phyloP scores from a whole-genome alignment of 2,797 vertebrate species.

The Enteromius unitaeniatus region DNA sequence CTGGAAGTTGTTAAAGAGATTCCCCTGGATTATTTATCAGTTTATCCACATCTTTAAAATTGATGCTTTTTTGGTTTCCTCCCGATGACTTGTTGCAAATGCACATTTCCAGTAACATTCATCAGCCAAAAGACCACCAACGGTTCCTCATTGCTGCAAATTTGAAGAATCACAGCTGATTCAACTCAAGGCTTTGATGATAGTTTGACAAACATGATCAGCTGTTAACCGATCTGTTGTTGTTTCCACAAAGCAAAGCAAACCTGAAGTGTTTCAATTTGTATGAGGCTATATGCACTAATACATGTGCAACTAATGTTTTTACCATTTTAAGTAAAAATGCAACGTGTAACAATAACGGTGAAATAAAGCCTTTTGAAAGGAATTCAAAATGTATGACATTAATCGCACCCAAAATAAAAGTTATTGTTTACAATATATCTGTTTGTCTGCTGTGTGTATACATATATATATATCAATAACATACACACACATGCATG shows the following conservation, averaged over 20 bases:
- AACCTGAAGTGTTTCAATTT: background rate
- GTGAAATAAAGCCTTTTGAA: background rate
- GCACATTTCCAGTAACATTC: background rate
- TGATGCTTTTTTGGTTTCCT: background rate
- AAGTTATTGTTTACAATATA: no score
- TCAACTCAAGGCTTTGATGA: slow-evolving; percentile 6
- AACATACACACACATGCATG: no score
- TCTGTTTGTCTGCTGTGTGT: no score
- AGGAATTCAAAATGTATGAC: background rate
- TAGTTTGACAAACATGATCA: slow-evolving; percentile 13
- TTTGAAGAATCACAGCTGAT: background rate
- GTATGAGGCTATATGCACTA: background rate
- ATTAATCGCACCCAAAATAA: no score
- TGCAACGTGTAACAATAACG: background rate
- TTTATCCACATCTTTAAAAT: background rate
- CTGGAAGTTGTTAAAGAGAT: background rate
- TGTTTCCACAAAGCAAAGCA: background rate
- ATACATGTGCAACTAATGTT: background rate
- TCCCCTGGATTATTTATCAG: background rate
- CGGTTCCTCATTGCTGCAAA: background rate
- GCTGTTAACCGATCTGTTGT: slow-evolving; percentile 8
- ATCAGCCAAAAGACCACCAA: background rate
- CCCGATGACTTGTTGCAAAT: background rate
- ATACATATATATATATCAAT: no score
- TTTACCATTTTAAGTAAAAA: background rate